Evolutionary conservation across 2,797 vertebrate species (phyloP).

Genomic region (Ctenochaetus hawaiiensis): DNA sequence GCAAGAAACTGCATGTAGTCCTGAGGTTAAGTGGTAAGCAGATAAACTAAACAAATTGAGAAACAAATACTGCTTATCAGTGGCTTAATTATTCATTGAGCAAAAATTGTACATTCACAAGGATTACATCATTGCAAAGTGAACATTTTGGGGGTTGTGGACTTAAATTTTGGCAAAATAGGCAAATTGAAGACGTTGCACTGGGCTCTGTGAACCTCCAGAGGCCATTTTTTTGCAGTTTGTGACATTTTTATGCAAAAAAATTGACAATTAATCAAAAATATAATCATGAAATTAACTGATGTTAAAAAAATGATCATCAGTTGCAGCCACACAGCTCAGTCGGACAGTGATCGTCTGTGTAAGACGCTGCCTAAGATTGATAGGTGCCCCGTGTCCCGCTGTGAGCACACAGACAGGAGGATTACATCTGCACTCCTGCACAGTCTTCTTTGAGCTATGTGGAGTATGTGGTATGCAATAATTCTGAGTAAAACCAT

Average conservation of each 20-base stretch:
- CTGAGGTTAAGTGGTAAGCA: neutral
- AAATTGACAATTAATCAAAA: neutral
- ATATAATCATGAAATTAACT: neutral
- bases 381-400: constrained; percentile 54
- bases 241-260: no score
- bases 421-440: constrained; percentile 48
- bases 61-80: neutral
- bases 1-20: no score
- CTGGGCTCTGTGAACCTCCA: no score
- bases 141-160: neutral
- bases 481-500: constrained; percentile 35
- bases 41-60: neutral
- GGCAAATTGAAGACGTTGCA: neutral
- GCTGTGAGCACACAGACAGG: constrained; percentile 34
- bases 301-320: neutral
- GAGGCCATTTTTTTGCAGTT: no score
- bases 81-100: neutral
- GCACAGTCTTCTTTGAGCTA: constrained; percentile 30
- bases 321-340: constrained; percentile 29
- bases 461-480: constrained; percentile 28
- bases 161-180: neutral
- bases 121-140: neutral
- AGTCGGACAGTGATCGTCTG: constrained; percentile 55
- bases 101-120: neutral
- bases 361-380: constrained; percentile 46